Evolutionary conservation across 1,140 invertebrate species (phyloP).

Genomic region (Drosophila repleta): DNA sequence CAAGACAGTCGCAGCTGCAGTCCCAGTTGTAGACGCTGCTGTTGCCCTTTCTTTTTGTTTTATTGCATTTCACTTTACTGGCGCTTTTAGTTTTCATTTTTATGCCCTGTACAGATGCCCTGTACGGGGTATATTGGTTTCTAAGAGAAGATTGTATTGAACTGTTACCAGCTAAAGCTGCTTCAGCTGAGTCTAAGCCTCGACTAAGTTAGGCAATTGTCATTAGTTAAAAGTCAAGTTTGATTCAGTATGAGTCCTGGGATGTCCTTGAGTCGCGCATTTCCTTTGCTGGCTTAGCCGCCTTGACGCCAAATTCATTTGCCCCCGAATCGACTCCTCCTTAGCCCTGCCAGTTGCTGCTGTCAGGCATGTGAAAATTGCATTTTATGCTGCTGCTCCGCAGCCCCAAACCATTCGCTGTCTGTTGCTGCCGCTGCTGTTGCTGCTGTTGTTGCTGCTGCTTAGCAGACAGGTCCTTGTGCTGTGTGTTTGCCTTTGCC

Average conservation of each 20-base stretch:
- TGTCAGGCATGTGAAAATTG: conserved; percentile 68
- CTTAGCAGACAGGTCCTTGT: conserved; percentile 17
- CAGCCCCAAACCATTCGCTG: not conserved
- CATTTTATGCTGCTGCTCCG: conserved; percentile 66
- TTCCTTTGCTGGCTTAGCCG: conserved; percentile 9
- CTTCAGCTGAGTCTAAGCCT: no score
- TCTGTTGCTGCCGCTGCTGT: not conserved
- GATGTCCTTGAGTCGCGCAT: not conserved
- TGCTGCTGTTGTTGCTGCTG: not conserved
- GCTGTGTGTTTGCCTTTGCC: conserved; percentile 66
- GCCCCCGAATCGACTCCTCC: conserved; percentile 15
- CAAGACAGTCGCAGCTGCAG: conserved; percentile 58
- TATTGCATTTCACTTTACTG: conserved; percentile 79
- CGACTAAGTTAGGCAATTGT: no score
- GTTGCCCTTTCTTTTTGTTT: conserved; percentile 53
- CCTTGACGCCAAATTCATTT: conserved; percentile 64
- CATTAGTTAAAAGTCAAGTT: no score
- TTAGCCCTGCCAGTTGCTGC: conserved; percentile 16
- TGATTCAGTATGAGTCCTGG: not conserved
- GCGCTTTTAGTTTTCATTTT: conserved; percentile 51
- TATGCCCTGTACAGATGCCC: not conserved
- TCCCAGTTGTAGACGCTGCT: conserved; percentile 31
- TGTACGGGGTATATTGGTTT: not conserved
- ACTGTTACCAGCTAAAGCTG: no score
- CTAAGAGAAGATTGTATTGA: no score